Conservation (phyloP, 2,888 invertebrate species). For the Dryococelus australis region DNA sequence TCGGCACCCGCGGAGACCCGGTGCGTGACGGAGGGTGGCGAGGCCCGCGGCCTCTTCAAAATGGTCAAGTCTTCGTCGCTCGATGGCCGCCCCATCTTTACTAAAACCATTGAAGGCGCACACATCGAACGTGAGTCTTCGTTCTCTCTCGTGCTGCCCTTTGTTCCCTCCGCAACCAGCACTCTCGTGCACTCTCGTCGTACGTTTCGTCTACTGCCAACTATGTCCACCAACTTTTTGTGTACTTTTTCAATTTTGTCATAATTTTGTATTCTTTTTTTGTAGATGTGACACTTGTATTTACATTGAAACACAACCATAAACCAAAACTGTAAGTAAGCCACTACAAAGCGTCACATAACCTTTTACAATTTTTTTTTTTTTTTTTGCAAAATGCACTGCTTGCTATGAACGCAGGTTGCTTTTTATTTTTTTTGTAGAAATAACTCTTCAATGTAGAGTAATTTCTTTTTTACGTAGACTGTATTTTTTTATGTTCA, state of each 20-base stretch:
- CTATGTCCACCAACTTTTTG: not conserved
- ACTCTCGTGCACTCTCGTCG: not conserved
- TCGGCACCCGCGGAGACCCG: no score
- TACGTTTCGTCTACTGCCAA: not conserved
- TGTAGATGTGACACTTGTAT: not conserved
- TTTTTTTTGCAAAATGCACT: not conserved
- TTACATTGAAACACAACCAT: not conserved
- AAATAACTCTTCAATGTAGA: no score
- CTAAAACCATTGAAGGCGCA: conserved; percentile 78
- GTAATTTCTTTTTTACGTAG: no score
- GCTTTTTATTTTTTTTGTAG: not conserved
- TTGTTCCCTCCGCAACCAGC: not conserved
- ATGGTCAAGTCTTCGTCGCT: conserved; percentile 45
- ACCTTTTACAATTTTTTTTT: not conserved
- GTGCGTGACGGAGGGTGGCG: no score
- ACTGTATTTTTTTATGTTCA: no score
- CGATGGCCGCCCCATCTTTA: conserved; percentile 68
- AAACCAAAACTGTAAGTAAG: not conserved
- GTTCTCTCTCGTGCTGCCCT: not conserved
- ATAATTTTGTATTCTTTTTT: not conserved
- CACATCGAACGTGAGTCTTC: conserved; percentile 51
- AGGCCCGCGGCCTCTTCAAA: no score
- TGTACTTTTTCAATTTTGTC: conserved; percentile 6
- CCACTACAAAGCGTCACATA: not conserved
- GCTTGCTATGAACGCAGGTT: conserved; percentile 20